Base-by-base conservation (phyloP, 2,888 invertebrate species). In the Neuroscelio doddi region DNA sequence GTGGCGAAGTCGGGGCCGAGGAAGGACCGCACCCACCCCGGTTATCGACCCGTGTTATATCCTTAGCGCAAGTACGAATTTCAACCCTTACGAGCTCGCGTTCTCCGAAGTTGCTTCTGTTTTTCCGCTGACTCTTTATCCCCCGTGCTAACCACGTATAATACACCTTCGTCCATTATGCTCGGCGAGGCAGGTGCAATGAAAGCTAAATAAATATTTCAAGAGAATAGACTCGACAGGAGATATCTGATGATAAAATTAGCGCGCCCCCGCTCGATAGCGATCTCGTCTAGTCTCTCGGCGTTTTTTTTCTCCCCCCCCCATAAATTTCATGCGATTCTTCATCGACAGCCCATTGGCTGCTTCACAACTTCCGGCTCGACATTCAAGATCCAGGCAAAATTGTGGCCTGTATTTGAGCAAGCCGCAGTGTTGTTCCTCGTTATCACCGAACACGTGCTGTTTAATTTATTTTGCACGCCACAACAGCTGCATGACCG, bases 21-120 rank as follows among this genome's bases (percentile, higher is more conserved):
- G 56, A 61, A 68, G 64, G 58, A 68, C 68, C 68, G 68, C 68
- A 68, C 68, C 68, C 62, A 68, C 64, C 57, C 61, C 64, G 68
- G 57, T 64, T 68, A 68, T 68, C 68, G 68, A 64, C 64, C 64
- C 58, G 51, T 30, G 53, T 64, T 57, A 58, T 56, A 65, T 61
- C 65, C 65, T 65, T 65, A 65, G 59, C 59, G 65, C 59, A 30
- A 56, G 59, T 46, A 65, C 59, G 52, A 61, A 65, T 59, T 65
- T 55, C 65, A 65, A 52, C 56, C 65, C 61, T 65, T 65, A 51
- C 65, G 58, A 36, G 57, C 38, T 29, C 30, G 55, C 16, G 16
- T 45, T 27, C 4, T n/a, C n/a, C n/a, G n/a, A n/a, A n/a, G n/a
- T n/a, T 5, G 21, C 21, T 21, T 21, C 21, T 21, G 3, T 5